Conservation (phyloP, 1,140 invertebrate genomes). For the Magallana angulata region DNA sequence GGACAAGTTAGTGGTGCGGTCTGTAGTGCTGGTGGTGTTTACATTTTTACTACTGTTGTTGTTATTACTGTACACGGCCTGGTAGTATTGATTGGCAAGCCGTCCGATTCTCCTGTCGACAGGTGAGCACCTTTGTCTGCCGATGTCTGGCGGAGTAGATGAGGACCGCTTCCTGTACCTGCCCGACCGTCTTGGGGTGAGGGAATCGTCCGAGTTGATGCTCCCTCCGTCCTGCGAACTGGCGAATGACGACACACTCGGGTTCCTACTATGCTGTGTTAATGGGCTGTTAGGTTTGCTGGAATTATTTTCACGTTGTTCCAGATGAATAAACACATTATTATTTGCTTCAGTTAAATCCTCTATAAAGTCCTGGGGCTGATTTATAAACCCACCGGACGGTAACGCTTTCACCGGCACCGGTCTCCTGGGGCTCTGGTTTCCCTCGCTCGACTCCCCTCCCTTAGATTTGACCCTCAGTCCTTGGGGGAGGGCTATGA, state of each 20-base stretch:
- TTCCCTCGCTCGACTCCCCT: constrained; percentile 39
- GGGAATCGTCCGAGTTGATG: constrained; percentile 46
- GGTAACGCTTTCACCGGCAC: constrained; percentile 64
- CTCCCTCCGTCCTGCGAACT: constrained; percentile 51
- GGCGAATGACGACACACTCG: constrained; percentile 52
- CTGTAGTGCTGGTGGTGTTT: not conserved
- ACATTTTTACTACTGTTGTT: constrained; percentile 36
- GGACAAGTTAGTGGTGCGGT: constrained; percentile 9
- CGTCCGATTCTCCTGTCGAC: constrained; percentile 56
- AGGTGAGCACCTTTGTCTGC: constrained; percentile 49
- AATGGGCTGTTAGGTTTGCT: constrained; percentile 37
- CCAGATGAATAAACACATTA: constrained; percentile 50
- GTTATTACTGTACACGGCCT: constrained; percentile 24
- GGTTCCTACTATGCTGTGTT: constrained; percentile 44
- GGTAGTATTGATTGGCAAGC: constrained; percentile 47
- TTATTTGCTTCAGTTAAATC: constrained; percentile 45
- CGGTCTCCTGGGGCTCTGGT: constrained; percentile 51
- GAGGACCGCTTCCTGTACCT: constrained; percentile 55
- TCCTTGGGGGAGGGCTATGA: constrained; percentile 66
- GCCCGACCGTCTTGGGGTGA: constrained; percentile 13
- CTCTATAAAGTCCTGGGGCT: constrained; percentile 1
- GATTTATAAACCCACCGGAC: constrained; percentile 35
- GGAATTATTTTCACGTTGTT: constrained; percentile 49
- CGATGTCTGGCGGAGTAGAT: constrained; percentile 59
- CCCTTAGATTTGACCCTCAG: constrained; percentile 58